Conservation (phyloP, 2,888 invertebrate genomes). For the Pristionchus mayeri region DNA sequence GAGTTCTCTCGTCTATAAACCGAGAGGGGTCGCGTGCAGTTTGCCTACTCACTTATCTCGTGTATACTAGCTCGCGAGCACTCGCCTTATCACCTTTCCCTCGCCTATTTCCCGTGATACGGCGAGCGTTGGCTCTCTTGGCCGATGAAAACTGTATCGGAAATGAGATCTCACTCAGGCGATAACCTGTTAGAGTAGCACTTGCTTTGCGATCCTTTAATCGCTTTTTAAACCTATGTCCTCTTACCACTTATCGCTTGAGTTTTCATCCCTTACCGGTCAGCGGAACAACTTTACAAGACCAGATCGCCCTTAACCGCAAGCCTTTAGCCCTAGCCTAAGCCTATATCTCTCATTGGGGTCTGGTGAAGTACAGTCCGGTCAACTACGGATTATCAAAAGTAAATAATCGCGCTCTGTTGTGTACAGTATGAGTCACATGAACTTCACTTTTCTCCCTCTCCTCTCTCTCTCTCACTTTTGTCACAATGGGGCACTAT, state of each 20-base stretch:
- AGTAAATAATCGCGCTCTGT: not conserved
- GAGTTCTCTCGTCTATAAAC: not conserved
- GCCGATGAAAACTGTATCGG: not conserved
- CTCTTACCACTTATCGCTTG: too few species aligned
- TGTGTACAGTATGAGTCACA: conserved; percentile 29
- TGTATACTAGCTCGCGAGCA: not conserved
- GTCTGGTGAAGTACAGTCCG: too few species aligned
- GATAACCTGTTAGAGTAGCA: not conserved
- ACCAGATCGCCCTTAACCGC: too few species aligned
- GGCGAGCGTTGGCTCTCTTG: not conserved
- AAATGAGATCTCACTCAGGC: not conserved
- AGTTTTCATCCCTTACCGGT: too few species aligned
- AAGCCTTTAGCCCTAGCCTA: too few species aligned
- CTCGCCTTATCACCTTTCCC: conserved; percentile 9
- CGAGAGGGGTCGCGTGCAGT: not conserved
- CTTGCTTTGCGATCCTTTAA: not conserved
- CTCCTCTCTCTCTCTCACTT: not conserved
- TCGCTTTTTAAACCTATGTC: not conserved
- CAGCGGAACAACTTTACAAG: too few species aligned
- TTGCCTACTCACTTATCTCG: not conserved
- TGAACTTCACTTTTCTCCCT: not conserved
- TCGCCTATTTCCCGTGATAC: not conserved
- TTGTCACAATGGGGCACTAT: not conserved
- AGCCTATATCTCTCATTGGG: too few species aligned
- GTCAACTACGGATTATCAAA: not conserved